phyloP scores from a whole-genome alignment of 2,888 invertebrate species.

The Cancer borealis region DNA sequence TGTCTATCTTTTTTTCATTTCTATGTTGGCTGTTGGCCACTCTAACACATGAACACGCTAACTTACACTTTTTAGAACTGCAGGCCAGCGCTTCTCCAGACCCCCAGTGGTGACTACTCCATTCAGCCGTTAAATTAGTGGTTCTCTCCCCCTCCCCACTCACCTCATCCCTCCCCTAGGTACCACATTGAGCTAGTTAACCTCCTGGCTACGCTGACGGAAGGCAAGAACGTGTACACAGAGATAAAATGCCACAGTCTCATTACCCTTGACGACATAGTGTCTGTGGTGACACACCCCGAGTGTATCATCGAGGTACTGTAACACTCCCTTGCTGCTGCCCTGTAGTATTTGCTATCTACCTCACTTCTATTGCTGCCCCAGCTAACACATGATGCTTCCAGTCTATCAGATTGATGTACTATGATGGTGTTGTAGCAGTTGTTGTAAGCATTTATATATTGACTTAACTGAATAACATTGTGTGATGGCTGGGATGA shows the following conservation, averaged over 20 bases:
- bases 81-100: slow-evolving; percentile 22
- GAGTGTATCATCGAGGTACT: slow-evolving; percentile 96
- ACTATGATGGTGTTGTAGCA: background rate
- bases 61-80: slow-evolving; percentile 25
- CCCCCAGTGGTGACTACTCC: background rate
- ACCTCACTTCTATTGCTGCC: background rate
- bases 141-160: slow-evolving; percentile 23
- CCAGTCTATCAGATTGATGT: background rate
- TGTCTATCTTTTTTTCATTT: background rate
- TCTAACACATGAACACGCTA: slow-evolving; percentile 23
- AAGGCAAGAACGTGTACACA: slow-evolving; percentile 99
- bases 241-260: slow-evolving; percentile 99
- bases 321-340: slow-evolving; percentile 50
- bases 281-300: slow-evolving; percentile 94
- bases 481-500: slow-evolving; percentile 38
- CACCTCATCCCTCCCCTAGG: slow-evolving; percentile 79
- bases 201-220: slow-evolving; percentile 95
- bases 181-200: slow-evolving; percentile 98
- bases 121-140: slow-evolving; percentile 35
- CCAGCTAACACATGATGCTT: slow-evolving; percentile 44
- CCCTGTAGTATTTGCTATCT: slow-evolving; percentile 32
- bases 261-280: slow-evolving; percentile 97
- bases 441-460: background rate
- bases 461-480: background rate
- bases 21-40: slow-evolving; percentile 22